Evolutionary conservation across 1,140 invertebrate species (phyloP).

Genomic region (Microvelia longipes): DNA sequence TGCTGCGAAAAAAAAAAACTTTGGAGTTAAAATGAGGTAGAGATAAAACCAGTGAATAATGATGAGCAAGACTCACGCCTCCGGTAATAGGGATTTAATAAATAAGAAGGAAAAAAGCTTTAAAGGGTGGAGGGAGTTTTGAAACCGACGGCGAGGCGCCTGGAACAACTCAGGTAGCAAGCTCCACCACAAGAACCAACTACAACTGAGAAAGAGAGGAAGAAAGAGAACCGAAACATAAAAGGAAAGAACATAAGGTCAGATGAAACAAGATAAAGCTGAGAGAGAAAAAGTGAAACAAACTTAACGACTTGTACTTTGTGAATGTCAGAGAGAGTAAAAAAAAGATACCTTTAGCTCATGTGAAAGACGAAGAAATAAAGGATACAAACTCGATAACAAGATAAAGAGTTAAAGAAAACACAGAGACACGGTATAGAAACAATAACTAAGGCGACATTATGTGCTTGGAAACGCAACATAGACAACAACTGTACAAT

Average conservation of each 20-base stretch:
- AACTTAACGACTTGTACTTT: too few relatives aligned
- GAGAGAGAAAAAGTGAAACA: neutral
- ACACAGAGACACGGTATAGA: too few relatives aligned
- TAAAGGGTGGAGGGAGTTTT: neutral
- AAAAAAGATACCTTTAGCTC: neutral
- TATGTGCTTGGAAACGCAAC: neutral
- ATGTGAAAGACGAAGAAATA: neutral
- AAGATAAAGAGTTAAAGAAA: too few relatives aligned
- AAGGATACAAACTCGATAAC: neutral
- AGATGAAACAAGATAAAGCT: neutral
- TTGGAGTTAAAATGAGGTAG: too few relatives aligned
- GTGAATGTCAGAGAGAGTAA: neutral
- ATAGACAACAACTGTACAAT: neutral
- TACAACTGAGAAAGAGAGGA: neutral
- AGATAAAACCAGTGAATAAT: too few relatives aligned
- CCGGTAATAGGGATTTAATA: constrained; percentile 11
- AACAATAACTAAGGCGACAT: neutral
- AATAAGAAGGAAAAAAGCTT: constrained; percentile 5
- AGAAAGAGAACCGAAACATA: neutral
- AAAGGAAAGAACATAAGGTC: neutral
- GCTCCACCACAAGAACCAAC: neutral
- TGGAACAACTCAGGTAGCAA: constrained; percentile 1
- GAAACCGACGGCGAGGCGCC: neutral
- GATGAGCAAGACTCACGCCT: constrained; percentile 6
- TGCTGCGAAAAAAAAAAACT: too few relatives aligned